These are phyloP conservation scores for Heterodera filipjevi DNA, from an alignment of 2,888 invertebrate species.

Conservation along the genomic window DNA sequence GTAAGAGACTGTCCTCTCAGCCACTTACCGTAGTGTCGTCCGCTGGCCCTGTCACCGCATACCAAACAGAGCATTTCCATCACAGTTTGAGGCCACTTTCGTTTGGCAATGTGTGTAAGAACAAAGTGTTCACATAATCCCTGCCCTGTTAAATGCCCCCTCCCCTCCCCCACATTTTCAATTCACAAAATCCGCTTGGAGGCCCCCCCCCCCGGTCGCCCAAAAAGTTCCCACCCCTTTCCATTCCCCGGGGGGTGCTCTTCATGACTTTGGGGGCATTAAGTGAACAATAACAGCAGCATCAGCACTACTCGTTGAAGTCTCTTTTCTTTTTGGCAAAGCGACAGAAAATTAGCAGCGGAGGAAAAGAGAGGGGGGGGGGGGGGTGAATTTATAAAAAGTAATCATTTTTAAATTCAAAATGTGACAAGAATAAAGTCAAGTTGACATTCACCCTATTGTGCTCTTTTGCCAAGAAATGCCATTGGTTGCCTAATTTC, in stretches of 20 bases:
- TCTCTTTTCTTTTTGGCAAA: too few species aligned
- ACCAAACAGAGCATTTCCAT: conserved; percentile 51
- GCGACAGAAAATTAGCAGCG: too few species aligned
- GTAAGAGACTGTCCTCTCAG: too few species aligned
- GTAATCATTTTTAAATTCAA: too few species aligned
- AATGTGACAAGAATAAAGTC: too few species aligned
- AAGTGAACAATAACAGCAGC: neutral
- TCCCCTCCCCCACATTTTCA: neutral
- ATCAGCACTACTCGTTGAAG: too few species aligned
- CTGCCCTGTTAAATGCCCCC: conserved; percentile 3
- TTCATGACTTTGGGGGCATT: conserved; percentile 1
- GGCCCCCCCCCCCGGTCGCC: too few species aligned
- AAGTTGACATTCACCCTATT: too few species aligned
- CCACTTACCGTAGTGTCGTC: conserved; percentile 37
- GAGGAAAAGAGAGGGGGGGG: too few species aligned
- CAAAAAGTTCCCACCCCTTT: neutral
- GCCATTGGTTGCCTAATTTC: too few species aligned
- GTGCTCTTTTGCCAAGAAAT: too few species aligned
- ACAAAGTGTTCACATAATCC: conserved; percentile 14
- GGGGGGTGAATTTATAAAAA: too few species aligned
- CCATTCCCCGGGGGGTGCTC: neutral
- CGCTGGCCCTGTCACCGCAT: conserved; percentile 62
- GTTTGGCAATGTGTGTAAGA: neutral
- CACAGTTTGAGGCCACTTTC: neutral
- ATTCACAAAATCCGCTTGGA: conserved; percentile 4